These are phyloP conservation scores for Malachius bipustulatus DNA, from an alignment of 2,888 invertebrate species.

Conservation along the genomic window DNA sequence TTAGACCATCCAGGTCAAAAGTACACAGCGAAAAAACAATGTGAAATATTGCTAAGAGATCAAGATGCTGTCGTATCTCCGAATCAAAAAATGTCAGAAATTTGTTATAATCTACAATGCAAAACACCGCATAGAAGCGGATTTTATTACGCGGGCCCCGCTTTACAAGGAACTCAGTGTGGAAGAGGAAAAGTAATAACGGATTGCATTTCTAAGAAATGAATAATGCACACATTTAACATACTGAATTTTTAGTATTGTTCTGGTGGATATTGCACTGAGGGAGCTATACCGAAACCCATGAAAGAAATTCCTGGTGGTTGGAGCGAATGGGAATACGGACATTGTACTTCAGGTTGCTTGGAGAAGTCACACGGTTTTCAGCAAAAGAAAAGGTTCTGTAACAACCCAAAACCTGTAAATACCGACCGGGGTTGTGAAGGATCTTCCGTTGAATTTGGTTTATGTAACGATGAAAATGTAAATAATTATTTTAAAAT, in stretches of 20 bases:
- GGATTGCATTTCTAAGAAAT: too few relatives aligned
- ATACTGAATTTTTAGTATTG: conserved; percentile 44
- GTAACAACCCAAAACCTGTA: conserved; percentile 40
- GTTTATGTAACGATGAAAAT: conserved; percentile 53
- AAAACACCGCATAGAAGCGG: conserved; percentile 60
- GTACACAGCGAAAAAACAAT: conserved; percentile 65
- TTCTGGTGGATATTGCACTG: conserved; percentile 51
- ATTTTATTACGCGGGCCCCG: conserved; percentile 67
- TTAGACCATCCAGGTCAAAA: conserved; percentile 52
- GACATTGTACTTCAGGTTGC: conserved; percentile 55
- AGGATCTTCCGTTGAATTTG: conserved; percentile 51
- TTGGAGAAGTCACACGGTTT: conserved; percentile 50
- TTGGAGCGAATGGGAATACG: conserved; percentile 54
- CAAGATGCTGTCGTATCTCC: conserved; percentile 47
- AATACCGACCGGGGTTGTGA: conserved; percentile 47
- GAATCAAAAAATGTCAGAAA: conserved; percentile 34
- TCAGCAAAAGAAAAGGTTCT: conserved; percentile 44
- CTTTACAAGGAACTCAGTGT: conserved; percentile 69
- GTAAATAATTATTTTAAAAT: conserved; percentile 36
- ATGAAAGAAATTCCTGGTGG: conserved; percentile 39
- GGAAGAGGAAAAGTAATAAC: conserved; percentile 49
- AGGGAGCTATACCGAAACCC: conserved; percentile 33
- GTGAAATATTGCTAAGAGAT: conserved; percentile 58
- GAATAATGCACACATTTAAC: neutral
- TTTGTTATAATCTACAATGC: conserved; percentile 59